Conservation (phyloP, 2,113 vertebrate species). For the Procavia capensis region DNA sequence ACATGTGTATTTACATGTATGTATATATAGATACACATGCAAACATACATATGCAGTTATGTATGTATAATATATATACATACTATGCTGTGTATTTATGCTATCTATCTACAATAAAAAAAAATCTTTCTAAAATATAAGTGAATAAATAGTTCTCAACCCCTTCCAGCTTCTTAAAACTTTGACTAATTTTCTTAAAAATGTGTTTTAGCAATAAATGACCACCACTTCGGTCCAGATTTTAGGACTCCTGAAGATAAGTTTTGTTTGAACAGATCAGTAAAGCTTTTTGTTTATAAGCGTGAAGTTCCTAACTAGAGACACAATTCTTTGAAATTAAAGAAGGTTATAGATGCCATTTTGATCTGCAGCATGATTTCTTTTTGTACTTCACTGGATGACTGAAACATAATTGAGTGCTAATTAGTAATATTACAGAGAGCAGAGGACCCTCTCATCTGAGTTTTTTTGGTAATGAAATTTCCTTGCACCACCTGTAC, state of each 20-base stretch:
- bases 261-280: neutral
- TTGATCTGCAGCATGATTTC: slow-evolving; percentile 57
- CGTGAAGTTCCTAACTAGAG: neutral
- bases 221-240: neutral
- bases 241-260: neutral
- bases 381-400: slow-evolving; percentile 19
- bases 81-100: neutral
- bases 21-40: too few species aligned
- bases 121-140: neutral
- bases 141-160: neutral
- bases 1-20: neutral
- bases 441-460: neutral
- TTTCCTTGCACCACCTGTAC: neutral
- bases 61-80: neutral
- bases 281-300: slow-evolving; percentile 3
- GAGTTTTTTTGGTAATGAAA: neutral
- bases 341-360: neutral
- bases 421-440: slow-evolving; percentile 52
- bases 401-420: slow-evolving; percentile 45
- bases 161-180: neutral
- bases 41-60: too few species aligned
- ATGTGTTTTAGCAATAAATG: neutral
- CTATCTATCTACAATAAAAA: neutral
- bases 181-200: neutral
- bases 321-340: neutral